Evolutionary conservation across 2,797 vertebrate genomes (phyloP).

Genomic region (Aratinga solstitialis): DNA sequence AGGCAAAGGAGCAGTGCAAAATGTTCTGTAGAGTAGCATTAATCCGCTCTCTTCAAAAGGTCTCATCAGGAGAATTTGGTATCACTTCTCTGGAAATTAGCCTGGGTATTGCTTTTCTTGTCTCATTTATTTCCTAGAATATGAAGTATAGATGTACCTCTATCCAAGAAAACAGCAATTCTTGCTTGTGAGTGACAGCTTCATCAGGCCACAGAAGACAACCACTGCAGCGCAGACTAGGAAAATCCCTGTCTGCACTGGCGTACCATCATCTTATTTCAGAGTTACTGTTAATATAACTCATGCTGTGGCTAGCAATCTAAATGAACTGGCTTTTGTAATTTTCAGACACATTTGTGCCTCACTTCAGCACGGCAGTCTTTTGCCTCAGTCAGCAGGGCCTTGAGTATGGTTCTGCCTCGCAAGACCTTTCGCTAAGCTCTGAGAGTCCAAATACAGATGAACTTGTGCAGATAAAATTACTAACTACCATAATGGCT

Average conservation of each 20-base stretch:
- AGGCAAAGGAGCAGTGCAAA: background rate
- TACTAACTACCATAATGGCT: conserved; percentile 65
- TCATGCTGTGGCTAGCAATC: background rate
- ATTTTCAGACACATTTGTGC: background rate
- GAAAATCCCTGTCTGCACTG: background rate
- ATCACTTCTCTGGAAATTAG: background rate
- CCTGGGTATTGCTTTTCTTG: background rate
- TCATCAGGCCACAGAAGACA: background rate
- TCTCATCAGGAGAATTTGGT: background rate
- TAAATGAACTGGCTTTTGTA: background rate
- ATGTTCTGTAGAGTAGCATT: background rate
- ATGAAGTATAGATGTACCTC: background rate
- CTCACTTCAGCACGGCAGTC: background rate
- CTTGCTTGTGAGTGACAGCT: conserved; percentile 8
- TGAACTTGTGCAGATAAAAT: conserved; percentile 72
- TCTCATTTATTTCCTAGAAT: background rate
- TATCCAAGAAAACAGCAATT: background rate
- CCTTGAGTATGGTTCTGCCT: background rate
- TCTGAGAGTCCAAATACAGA: conserved; percentile 59
- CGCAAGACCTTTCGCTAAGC: conserved; percentile 9
- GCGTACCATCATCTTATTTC: background rate
- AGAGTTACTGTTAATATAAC: background rate
- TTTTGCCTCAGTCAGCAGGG: conserved; percentile 17
- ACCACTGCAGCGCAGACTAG: background rate
- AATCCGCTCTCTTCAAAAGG: background rate